Conservation (phyloP, 2,797 vertebrate species). For the Cyclura pinguis region DNA sequence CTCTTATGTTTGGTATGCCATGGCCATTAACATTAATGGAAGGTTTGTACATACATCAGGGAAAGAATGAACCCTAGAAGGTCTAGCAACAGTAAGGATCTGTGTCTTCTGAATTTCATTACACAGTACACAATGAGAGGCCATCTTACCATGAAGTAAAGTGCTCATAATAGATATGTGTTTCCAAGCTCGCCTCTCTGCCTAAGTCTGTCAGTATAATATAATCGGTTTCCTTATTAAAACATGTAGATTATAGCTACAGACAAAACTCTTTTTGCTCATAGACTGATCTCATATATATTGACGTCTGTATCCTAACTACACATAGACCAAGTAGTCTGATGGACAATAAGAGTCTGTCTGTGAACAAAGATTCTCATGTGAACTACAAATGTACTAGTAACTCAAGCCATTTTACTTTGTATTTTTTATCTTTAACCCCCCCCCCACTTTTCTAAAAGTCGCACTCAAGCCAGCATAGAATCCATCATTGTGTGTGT, state of each 20-base stretch:
- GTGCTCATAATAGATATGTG: conserved; percentile 55
- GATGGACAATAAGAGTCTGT: conserved; percentile 19
- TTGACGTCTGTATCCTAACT: conserved; percentile 22
- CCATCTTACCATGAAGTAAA: conserved; percentile 68
- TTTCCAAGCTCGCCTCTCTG: conserved; percentile 50
- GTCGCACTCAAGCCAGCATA: not conserved
- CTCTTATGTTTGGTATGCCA: conserved; percentile 45
- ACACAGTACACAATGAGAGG: conserved; percentile 61
- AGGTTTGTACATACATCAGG: conserved; percentile 65
- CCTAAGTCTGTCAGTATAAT: conserved; percentile 54
- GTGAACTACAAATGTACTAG: not conserved
- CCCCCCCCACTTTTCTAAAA: not conserved
- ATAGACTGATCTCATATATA: conserved; percentile 41
- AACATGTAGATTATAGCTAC: conserved; percentile 52
- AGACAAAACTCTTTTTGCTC: conserved; percentile 36
- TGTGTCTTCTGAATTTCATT: conserved; percentile 74
- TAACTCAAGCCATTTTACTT: not conserved
- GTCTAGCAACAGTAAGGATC: conserved; percentile 67
- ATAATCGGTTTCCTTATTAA: conserved; percentile 62
- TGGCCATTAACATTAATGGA: conserved; percentile 61
- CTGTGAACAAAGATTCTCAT: conserved; percentile 14
- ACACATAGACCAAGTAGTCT: conserved; percentile 17
- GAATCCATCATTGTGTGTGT: too few species aligned
- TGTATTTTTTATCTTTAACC: not conserved
- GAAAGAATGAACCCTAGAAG: conserved; percentile 67